phyloP scores from a whole-genome alignment of 2,888 invertebrate species.

The Caenorhabditis parvicauda region DNA sequence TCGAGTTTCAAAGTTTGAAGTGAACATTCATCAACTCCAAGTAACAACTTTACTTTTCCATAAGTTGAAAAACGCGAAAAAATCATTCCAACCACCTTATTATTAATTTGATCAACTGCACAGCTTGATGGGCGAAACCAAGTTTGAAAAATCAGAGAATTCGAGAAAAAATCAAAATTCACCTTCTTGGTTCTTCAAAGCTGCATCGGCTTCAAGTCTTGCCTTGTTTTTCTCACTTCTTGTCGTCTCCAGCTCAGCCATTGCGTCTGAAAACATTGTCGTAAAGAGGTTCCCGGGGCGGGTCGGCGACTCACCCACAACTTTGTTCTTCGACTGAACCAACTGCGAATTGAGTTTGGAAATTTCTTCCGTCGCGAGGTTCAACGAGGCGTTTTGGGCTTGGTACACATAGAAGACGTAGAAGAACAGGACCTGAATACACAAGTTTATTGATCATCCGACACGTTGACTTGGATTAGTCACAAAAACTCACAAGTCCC shows the following conservation, averaged over 20 bases:
- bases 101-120: too few relatives aligned
- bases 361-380: slow-evolving; percentile 18
- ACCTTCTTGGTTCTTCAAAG: slow-evolving; percentile 12
- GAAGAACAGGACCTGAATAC: slow-evolving; percentile 25
- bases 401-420: slow-evolving; percentile 29
- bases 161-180: too few relatives aligned
- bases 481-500: slow-evolving; percentile 28
- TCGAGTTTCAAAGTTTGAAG: too few relatives aligned
- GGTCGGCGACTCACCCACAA: slow-evolving; percentile 14
- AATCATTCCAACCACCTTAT: too few relatives aligned
- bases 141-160: too few relatives aligned
- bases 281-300: too few relatives aligned
- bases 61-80: too few relatives aligned
- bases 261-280: slow-evolving; percentile 13
- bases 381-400: slow-evolving; percentile 17
- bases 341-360: slow-evolving; percentile 15
- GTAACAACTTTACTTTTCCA: too few relatives aligned
- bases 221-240: slow-evolving; percentile 10
- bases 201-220: slow-evolving; percentile 11
- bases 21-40: too few relatives aligned
- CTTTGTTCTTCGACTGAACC: slow-evolving; percentile 17
- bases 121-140: too few relatives aligned
- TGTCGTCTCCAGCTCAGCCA: slow-evolving; percentile 18
- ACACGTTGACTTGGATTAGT: too few relatives aligned
- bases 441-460: too few relatives aligned